phyloP scores from a whole-genome alignment of 2,888 invertebrate species.

The Agriopis aurantiaria region DNA sequence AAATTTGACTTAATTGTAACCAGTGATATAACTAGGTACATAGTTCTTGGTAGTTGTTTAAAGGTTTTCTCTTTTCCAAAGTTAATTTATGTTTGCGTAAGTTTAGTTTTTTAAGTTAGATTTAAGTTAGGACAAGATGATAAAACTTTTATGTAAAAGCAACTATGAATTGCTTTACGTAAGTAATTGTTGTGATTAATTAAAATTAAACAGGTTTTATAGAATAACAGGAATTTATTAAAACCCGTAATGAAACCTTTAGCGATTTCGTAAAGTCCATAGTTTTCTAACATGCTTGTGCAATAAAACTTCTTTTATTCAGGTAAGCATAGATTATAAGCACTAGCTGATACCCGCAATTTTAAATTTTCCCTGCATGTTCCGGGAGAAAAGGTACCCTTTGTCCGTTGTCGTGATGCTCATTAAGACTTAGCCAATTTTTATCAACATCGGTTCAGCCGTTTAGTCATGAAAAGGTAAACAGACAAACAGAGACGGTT shows the following conservation, averaged over 20 bases:
- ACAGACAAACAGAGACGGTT: too few species aligned
- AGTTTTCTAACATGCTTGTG: background rate
- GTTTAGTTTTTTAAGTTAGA: constrained; percentile 13
- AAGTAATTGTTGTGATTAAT: constrained; percentile 67
- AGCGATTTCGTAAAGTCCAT: too few species aligned
- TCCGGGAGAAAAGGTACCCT: too few species aligned
- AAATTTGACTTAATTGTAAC: background rate
- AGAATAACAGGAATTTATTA: background rate
- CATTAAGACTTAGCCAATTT: too few species aligned
- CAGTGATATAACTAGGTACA: constrained; percentile 7
- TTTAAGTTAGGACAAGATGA: constrained; percentile 3
- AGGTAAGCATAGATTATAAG: too few species aligned
- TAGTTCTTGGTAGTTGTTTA: constrained; percentile 25
- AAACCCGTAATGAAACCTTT: too few species aligned
- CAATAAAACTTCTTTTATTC: too few species aligned
- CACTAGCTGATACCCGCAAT: too few species aligned
- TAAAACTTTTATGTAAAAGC: constrained; percentile 21
- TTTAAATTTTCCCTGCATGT: too few species aligned
- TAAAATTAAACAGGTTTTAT: constrained; percentile 54
- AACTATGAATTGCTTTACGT: constrained; percentile 53
- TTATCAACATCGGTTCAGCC: too few species aligned
- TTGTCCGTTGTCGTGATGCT: too few species aligned
- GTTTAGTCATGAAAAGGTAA: too few species aligned
- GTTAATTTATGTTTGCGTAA: constrained; percentile 50
- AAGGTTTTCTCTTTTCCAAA: constrained; percentile 69